These are phyloP conservation scores for Bedellia somnulentella DNA, from an alignment of 2,888 invertebrate species.

Conservation along the genomic window DNA sequence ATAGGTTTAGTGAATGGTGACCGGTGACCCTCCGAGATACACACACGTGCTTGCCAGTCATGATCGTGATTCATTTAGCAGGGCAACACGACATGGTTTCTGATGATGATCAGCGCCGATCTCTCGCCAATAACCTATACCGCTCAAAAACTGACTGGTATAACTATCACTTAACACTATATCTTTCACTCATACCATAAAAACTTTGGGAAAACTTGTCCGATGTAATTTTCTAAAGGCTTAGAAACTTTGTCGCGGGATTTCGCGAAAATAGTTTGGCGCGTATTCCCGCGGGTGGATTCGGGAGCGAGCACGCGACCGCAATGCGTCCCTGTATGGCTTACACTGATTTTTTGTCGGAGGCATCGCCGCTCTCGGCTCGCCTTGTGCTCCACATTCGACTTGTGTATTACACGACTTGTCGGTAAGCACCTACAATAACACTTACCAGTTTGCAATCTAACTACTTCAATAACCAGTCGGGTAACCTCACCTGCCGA, in stretches of 20 bases:
- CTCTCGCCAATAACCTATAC: slow-evolving; percentile 48
- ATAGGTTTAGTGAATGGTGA: slow-evolving; percentile 32
- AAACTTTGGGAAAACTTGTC: too few relatives aligned
- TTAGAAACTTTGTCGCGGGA: too few relatives aligned
- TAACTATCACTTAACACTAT: too few relatives aligned
- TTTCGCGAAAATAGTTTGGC: background rate
- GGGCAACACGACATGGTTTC: slow-evolving; percentile 20
- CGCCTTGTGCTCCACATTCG: background rate
- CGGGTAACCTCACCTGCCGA: slow-evolving; percentile 32
- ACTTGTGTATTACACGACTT: slow-evolving; percentile 15
- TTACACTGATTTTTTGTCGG: slow-evolving; percentile 59
- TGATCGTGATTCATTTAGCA: slow-evolving; percentile 37
- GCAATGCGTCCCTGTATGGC: slow-evolving; percentile 39
- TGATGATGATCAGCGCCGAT: slow-evolving; percentile 25
- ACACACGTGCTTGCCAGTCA: slow-evolving; percentile 37
- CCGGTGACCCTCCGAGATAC: slow-evolving; percentile 46
- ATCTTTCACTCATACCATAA: too few relatives aligned
- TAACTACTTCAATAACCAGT: slow-evolving; percentile 26
- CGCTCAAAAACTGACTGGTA: slow-evolving; percentile 44
- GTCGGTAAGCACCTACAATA: slow-evolving; percentile 18
- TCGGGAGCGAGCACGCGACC: slow-evolving; percentile 33
- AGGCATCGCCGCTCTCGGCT: slow-evolving; percentile 36
- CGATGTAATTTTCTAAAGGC: too few relatives aligned
- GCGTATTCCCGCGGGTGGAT: background rate
- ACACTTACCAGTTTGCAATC: slow-evolving; percentile 19